These are phyloP conservation scores for Cartodere bifasciata DNA, from an alignment of 2,888 invertebrate species.

Conservation along the genomic window DNA sequence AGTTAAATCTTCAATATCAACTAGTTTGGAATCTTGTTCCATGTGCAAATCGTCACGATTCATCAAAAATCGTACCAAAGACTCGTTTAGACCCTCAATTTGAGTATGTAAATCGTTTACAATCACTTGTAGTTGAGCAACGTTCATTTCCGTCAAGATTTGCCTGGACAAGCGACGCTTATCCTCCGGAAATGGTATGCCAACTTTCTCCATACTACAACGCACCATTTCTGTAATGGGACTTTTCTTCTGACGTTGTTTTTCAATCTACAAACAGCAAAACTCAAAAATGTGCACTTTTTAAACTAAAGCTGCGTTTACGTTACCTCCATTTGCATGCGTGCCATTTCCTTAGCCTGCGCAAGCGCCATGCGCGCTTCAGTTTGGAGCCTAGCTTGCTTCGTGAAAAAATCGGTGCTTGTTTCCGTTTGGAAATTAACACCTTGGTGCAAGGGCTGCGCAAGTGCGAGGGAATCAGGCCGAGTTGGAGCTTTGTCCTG, in stretches of 20 bases:
- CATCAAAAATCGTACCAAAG: slow-evolving; percentile 77
- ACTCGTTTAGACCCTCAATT: slow-evolving; percentile 85
- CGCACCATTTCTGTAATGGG: slow-evolving; percentile 81
- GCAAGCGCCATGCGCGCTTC: slow-evolving; percentile 79
- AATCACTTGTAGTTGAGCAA: slow-evolving; percentile 86
- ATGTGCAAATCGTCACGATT: slow-evolving; percentile 92
- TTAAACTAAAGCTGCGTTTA: slow-evolving; percentile 1
- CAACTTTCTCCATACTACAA: slow-evolving; percentile 67
- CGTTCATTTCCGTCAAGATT: slow-evolving; percentile 83
- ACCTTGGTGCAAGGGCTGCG: slow-evolving; percentile 39
- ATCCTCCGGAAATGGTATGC: slow-evolving; percentile 70
- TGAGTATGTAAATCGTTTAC: slow-evolving; percentile 90
- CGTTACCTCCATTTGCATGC: slow-evolving; percentile 76
- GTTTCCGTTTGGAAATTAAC: slow-evolving; percentile 35
- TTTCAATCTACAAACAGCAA: slow-evolving; percentile 37
- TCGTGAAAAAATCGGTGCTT: slow-evolving; percentile 68
- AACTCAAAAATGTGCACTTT: not conserved
- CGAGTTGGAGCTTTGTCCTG: slow-evolving; percentile 21
- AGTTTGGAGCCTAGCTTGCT: slow-evolving; percentile 70
- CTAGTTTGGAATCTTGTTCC: slow-evolving; percentile 95
- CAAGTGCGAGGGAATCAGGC: slow-evolving; percentile 30
- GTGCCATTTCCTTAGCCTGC: slow-evolving; percentile 84
- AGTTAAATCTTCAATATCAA: slow-evolving; percentile 92
- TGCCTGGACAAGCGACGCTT: slow-evolving; percentile 72
- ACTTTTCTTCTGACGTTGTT: slow-evolving; percentile 58